A percentile compares a stretch with the other conserved stretches of the same genome.
Evolutionary conservation across 2,888 invertebrate genomes (phyloP).

Genomic region (Cataglyphis livida): DNA sequence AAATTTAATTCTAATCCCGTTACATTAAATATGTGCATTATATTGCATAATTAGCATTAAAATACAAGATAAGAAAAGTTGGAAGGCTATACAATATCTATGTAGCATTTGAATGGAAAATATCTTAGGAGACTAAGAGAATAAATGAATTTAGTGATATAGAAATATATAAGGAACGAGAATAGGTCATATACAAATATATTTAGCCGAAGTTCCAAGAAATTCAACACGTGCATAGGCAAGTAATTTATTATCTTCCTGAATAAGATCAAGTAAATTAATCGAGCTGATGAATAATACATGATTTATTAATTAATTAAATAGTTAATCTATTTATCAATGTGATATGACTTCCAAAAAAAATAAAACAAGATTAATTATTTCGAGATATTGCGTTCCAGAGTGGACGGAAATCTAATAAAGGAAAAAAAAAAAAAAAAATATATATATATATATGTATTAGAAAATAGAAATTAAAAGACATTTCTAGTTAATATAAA

Average conservation of each 20-base stretch:
- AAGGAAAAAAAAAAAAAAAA: background rate
- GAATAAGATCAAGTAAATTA: constrained; percentile 13
- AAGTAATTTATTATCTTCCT: background rate
- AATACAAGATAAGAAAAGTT: constrained; percentile 15
- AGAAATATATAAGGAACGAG: constrained; percentile 9
- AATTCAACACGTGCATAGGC: background rate
- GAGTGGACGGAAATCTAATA: background rate
- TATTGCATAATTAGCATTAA: background rate
- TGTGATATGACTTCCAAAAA: background rate
- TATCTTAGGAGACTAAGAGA: background rate
- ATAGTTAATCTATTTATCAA: background rate
- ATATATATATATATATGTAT: background rate
- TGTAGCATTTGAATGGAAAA: constrained; percentile 2
- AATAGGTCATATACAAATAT: constrained; percentile 19
- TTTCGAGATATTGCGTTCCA: no score
- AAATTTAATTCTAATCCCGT: background rate
- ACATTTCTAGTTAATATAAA: background rate
- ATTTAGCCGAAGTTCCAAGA: constrained; percentile 39
- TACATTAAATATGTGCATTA: background rate
- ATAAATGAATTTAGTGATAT: background rate
- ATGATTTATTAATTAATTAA: background rate
- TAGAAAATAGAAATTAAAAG: constrained; percentile 6
- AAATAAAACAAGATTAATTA: no score
- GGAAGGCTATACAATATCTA: background rate
- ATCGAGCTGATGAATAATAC: background rate